Evolutionary conservation across 2,797 vertebrate species (phyloP).

Genomic region (Graptemys geographica): DNA sequence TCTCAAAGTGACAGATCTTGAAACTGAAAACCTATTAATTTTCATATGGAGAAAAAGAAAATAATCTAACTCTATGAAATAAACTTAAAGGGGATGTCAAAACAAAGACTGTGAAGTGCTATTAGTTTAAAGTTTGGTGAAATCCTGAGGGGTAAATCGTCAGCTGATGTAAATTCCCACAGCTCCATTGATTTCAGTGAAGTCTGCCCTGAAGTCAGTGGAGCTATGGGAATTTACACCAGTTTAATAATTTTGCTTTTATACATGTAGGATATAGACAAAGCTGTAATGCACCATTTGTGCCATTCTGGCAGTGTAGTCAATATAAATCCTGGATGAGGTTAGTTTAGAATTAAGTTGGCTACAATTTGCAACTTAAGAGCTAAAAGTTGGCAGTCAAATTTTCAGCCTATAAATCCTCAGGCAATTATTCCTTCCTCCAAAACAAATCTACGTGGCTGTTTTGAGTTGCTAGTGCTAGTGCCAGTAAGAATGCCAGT

Average conservation of each 20-base stretch:
- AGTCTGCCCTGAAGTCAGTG: not conserved
- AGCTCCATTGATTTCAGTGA: not conserved
- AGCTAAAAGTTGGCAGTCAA: slow-evolving; percentile 24
- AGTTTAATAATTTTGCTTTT: slow-evolving; percentile 40
- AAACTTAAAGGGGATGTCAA: not conserved
- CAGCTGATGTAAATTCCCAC: slow-evolving; percentile 40
- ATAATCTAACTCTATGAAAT: not conserved
- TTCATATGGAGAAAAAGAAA: slow-evolving; percentile 2
- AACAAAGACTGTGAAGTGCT: slow-evolving; percentile 22
- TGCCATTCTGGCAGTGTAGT: slow-evolving; percentile 39
- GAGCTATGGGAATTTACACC: not conserved
- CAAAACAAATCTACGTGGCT: not conserved
- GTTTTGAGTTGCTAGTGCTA: not conserved
- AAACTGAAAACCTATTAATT: slow-evolving; percentile 29
- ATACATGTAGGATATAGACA: not conserved
- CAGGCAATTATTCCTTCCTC: not conserved
- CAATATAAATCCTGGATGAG: slow-evolving; percentile 43
- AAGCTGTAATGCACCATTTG: slow-evolving; percentile 15
- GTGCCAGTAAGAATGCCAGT: not conserved
- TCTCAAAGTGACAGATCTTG: slow-evolving; percentile 5
- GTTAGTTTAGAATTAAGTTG: slow-evolving; percentile 45
- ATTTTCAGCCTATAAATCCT: slow-evolving; percentile 16
- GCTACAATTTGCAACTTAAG: slow-evolving; percentile 20
- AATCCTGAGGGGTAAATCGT: not conserved
- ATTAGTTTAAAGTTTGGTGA: slow-evolving; percentile 4